Base-by-base conservation (phyloP, 1,140 invertebrate genomes). In the Psix sp. region DNA sequence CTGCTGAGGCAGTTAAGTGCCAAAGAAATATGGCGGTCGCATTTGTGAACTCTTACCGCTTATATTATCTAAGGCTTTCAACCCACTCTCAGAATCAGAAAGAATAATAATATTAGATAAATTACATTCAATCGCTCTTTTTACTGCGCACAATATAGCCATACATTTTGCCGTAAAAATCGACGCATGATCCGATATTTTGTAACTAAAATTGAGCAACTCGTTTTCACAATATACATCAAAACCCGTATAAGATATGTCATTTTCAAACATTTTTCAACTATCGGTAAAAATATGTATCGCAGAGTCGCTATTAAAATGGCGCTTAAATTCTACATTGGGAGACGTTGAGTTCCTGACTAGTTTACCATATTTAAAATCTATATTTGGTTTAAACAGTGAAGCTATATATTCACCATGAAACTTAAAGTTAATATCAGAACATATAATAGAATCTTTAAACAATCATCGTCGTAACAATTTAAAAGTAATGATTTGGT, bases 151-250 rank as follows among this genome's bases (percentile, higher is more conserved):
- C 3, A 54, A 17, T 9, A 54, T 10, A 16, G 39, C 51, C 11
- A 56, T 31, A 20, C 38, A 13, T 56, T 56, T 39, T 5, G 51
- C 51, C 1, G 51, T 56, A 14, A 33, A 56, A 20, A 42, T 42
- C 1, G 51, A 43, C 1, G 39, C 51, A 33, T 3, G 7, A 43
- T 42, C 24, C 14, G n/a, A 33, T n/a, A 56, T 56, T 43, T 33
- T 42, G 7, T 33, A 33, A 10, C 5, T 20, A 7, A 17, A 29
- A 40, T 17, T 42, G 43, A 33, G 20, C 2, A 1, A 16, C 1
- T 33, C 36, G 10, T 15, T n/a, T 3, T 15, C 5, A 33, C 51
- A 29, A 15, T 20, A 56, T 11, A 15, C 6, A 20, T 38, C 51
- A 16, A 43, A 56, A 20, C 51, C 38, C 9, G 20, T 11, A 5